phyloP scores from a whole-genome alignment of 2,113 vertebrate species.

The Lasiurus cinereus region DNA sequence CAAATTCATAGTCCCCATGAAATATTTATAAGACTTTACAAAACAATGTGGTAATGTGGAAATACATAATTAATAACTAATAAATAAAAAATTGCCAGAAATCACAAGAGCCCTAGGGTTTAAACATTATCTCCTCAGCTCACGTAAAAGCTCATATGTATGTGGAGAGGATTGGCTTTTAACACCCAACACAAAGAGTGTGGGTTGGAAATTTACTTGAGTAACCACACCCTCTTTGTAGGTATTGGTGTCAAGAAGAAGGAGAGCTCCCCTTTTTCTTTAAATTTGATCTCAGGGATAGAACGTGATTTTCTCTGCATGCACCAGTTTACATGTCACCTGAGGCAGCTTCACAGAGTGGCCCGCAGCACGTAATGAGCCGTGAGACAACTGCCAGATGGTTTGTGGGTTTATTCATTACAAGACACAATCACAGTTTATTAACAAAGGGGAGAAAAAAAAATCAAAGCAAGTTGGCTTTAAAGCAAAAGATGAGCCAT shows the following conservation, averaged over 20 bases:
- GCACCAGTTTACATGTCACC: slow-evolving; percentile 58
- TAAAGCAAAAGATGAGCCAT: slow-evolving; percentile 55
- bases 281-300: slow-evolving; percentile 23
- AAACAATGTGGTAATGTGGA: not conserved
- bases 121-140: not conserved
- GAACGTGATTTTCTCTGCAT: slow-evolving; percentile 52
- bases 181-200: not conserved
- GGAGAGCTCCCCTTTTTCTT: not conserved
- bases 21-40: slow-evolving; percentile 51
- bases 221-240: not conserved
- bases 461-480: slow-evolving; percentile 65
- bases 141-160: not conserved
- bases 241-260: not conserved
- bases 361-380: slow-evolving; percentile 62
- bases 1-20: not conserved
- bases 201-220: not conserved
- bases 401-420: slow-evolving; percentile 45
- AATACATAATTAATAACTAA: slow-evolving; percentile 60
- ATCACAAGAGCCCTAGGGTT: not conserved
- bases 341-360: slow-evolving; percentile 28
- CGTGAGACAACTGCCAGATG: slow-evolving; percentile 67
- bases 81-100: slow-evolving; percentile 33
- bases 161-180: not conserved
- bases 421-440: slow-evolving; percentile 67
- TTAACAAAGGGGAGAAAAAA: slow-evolving; percentile 68